Evolutionary conservation across 2,888 invertebrate species (phyloP), one percentile per base, ranked within the genome.

Genomic region (Laothoe populi): DNA sequence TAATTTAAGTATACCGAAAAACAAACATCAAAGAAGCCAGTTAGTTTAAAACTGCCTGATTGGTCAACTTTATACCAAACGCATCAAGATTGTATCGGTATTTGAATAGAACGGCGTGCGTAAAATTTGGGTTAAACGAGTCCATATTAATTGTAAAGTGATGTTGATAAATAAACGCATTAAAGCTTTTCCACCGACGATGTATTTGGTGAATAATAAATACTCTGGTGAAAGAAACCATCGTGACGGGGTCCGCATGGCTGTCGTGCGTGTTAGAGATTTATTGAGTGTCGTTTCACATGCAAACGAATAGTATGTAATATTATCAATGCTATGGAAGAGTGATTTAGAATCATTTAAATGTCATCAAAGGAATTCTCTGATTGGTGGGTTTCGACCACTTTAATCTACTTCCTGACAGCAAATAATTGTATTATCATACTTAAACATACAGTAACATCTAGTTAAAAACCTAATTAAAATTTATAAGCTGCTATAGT

Each of bases 211-310:
- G 19, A 53, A 53, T 35, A 53, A 35, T 53, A 21, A 63, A 60
- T 13, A 21, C 0, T 57, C n/a, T 59, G 63, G 60, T 59, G 44
- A 58, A 64, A 53, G 53, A 53, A 53, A 19, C 16, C 35, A 31
- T 31, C 49, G 26, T 53, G 53, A 53, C 53, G 35, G 19, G 10
- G 31, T 35, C 19, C 0, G 35, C 53, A 53, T 21, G 53, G 35
- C 53, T 35, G 31, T 53, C 53, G 10, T 16, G 16, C n/a, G 13
- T n/a, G 31, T 11, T 8, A 10, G 7, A 53, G 35, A 53, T 53
- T 53, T 53, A 53, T 53, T 53, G 19, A 35, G 16, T 11, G 4
- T 31, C 53, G 35, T 5, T 35, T 53, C 11, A 53, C 19, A 11
- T 11, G 38, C 38, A 38, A 38, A 10, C 21, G 23, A 21, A 23